These are phyloP conservation scores for Lepidothrix coronata DNA, from an alignment of 2,113 vertebrate species.

Conservation along the genomic window DNA sequence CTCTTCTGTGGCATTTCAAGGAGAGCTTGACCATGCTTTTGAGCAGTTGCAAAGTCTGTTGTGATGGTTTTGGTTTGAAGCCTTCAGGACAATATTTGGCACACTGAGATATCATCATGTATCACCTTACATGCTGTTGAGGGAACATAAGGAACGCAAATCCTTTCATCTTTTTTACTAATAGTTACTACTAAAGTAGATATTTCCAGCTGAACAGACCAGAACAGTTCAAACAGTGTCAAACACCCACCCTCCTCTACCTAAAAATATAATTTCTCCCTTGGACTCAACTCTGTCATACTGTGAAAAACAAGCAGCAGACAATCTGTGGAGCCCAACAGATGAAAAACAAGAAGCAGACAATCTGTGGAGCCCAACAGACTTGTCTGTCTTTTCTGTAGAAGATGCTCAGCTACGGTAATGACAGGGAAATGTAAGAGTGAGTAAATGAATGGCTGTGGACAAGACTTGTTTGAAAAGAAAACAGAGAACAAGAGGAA, in stretches of 20 bases:
- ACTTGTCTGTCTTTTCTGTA: not conserved
- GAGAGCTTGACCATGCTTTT: not conserved
- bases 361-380: not conserved
- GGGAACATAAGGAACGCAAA: not conserved
- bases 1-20: not conserved
- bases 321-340: not conserved
- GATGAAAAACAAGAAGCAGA: not conserved
- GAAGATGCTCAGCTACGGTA: not conserved
- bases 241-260: not conserved
- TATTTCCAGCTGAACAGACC: not conserved
- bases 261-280: not conserved
- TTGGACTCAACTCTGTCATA: not conserved
- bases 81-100: no score
- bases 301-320: not conserved
- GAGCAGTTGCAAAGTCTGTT: not conserved
- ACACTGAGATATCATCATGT: rapidly evolving
- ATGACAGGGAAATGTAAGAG: not conserved
- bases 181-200: not conserved
- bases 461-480: not conserved
- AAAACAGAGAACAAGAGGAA: not conserved
- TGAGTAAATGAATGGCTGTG: not conserved
- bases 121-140: not conserved
- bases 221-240: not conserved
- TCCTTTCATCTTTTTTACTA: not conserved
- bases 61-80: not conserved